Evolutionary conservation across 2,113 vertebrate genomes (phyloP).

Genomic region (Dicaeum eximium): DNA sequence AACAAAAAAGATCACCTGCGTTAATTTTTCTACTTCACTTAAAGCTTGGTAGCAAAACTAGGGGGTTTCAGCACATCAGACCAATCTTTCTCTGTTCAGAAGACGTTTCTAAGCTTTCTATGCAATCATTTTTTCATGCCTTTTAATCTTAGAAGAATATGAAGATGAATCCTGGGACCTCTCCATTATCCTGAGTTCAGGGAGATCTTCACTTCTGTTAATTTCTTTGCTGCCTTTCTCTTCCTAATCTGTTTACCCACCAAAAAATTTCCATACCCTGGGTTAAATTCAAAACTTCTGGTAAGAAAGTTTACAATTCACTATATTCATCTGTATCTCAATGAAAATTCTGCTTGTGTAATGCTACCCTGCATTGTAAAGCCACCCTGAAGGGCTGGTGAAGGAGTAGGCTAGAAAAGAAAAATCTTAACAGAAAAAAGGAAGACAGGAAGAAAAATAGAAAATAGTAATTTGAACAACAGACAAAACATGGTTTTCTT

Average conservation of each 20-base stretch:
- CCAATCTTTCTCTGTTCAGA: not conserved
- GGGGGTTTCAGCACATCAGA: not conserved
- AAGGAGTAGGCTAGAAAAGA: not conserved
- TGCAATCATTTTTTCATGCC: not conserved
- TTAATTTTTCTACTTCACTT: not conserved
- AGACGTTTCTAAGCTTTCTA: not conserved
- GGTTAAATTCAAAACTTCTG: constrained; percentile 32
- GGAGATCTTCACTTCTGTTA: not conserved
- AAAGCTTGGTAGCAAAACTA: not conserved
- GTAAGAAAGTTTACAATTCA: not conserved
- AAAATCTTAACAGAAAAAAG: not conserved
- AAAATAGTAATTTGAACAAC: not conserved
- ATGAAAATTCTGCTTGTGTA: not conserved
- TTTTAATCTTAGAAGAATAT: not conserved
- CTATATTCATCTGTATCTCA: not conserved
- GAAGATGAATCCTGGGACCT: not conserved
- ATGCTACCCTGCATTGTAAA: not conserved
- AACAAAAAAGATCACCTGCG: not conserved
- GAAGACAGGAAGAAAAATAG: not conserved
- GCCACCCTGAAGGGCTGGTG: not conserved
- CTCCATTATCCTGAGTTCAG: not conserved
- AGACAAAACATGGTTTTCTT: not conserved
- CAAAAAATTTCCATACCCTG: not conserved
- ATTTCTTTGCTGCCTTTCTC: not conserved
- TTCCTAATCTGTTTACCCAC: not conserved